Evolutionary conservation across 2,113 vertebrate genomes (phyloP).

Genomic region (Antechinus flavipes): DNA sequence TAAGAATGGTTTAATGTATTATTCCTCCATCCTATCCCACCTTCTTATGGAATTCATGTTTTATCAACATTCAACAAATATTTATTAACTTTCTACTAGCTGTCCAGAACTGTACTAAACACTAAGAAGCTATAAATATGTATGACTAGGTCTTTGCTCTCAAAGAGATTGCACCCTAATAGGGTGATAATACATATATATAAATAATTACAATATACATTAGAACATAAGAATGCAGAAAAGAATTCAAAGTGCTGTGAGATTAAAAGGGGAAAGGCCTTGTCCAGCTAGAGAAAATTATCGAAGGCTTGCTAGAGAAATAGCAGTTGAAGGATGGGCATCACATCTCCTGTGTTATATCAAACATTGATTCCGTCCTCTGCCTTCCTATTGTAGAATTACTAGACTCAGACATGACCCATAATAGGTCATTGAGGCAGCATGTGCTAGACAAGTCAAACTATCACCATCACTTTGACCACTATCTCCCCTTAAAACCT

Average conservation of each 20-base stretch:
- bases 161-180: neutral
- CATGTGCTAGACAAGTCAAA: neutral
- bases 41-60: neutral
- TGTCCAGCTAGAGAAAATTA: neutral
- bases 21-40: neutral
- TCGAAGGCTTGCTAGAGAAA: neutral
- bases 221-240: neutral
- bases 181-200: neutral
- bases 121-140: neutral
- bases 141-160: neutral
- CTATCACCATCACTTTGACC: neutral
- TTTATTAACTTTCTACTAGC: neutral
- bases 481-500: neutral
- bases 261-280: neutral
- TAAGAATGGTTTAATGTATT: neutral
- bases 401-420: neutral
- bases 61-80: neutral
- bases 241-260: neutral
- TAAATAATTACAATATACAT: neutral
- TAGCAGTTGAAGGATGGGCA: neutral
- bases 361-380: neutral
- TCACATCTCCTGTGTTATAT: neutral
- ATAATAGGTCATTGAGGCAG: neutral
- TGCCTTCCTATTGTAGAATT: neutral
- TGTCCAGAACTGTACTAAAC: neutral